Percentiles rank a stretch among this genome's conserved stretches.
Conservation (phyloP, 2,113 vertebrate genomes). For the Urocitellus parryii region DNA sequence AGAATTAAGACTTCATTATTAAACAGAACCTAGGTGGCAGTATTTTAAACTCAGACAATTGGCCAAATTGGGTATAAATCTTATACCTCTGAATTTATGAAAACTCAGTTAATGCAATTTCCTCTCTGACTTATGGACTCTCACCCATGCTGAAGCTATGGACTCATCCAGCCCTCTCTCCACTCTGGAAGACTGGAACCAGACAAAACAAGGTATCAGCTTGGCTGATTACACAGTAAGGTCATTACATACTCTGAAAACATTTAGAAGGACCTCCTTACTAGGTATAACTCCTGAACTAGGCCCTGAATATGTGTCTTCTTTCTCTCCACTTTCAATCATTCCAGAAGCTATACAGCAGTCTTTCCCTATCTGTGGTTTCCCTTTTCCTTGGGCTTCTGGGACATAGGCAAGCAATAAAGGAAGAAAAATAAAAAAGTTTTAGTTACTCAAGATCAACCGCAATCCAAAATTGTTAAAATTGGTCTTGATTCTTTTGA, state of each 20-base stretch:
- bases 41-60: slow-evolving; percentile 3
- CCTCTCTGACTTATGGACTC: neutral
- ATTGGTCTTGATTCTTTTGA: neutral
- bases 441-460: neutral
- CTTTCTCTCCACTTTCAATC: neutral
- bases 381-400: neutral
- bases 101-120: neutral
- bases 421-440: no score
- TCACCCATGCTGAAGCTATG: no score
- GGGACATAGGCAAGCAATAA: no score
- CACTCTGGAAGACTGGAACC: neutral
- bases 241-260: neutral
- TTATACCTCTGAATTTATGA: slow-evolving; percentile 8
- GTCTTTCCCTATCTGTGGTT: neutral
- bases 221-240: neutral
- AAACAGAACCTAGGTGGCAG: neutral
- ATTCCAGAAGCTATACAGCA: neutral
- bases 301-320: neutral
- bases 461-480: neutral
- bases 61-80: neutral
- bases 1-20: neutral
- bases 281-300: neutral
- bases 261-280: neutral
- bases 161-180: neutral
- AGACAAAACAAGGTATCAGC: neutral